Base-by-base conservation (phyloP, 2,113 vertebrate genomes). In the Heterochromis multidens region DNA sequence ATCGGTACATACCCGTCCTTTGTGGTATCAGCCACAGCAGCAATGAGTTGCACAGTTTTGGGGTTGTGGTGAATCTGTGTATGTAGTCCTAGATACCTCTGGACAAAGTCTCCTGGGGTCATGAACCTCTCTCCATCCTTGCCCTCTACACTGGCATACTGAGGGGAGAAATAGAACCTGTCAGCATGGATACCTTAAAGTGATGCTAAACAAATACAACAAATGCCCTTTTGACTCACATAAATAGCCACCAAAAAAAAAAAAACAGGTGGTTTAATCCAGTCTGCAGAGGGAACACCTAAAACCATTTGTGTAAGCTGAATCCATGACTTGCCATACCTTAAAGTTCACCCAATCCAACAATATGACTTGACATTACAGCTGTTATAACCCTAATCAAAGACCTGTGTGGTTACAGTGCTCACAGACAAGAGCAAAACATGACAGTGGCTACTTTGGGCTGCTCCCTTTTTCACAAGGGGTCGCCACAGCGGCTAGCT, bases 1-100 rank as follows among this genome's bases (percentile, higher is more conserved):
- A 3, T 54, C 2, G 3, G 6, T 23, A 88, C 97, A 94, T 94
- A 99, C 99, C 99, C 99, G 93, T 99, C 99, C 93, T 99, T 99
- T 67, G 98, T 99, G 79, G 98, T 98, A 95, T 99, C 99, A 10
- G 99, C 99, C 35, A 99, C 99, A 93, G 98, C 99, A 78, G 98
- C 97, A 59, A 99, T 96, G 76, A 99, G 97, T 82, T 99, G 97
- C 27, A 99, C 97, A 12, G 98, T 98, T 96, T 97, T 98, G 85
- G 98, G 97, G 91, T 99, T 99, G 95, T 96, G 97, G 86, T 95
- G 96, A 1, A 97, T 96, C 86, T 98, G 98, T 40, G 97, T 97
- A 79, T 99, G 96, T 23, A 99, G 96, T 89, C 98, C 97, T n/a
- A 99, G 96, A 89, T 97, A 99, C 89, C 92, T 97, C 62, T 98